phyloP scores from a whole-genome alignment of 2,797 vertebrate species.

The Buphagus erythrorhynchus region DNA sequence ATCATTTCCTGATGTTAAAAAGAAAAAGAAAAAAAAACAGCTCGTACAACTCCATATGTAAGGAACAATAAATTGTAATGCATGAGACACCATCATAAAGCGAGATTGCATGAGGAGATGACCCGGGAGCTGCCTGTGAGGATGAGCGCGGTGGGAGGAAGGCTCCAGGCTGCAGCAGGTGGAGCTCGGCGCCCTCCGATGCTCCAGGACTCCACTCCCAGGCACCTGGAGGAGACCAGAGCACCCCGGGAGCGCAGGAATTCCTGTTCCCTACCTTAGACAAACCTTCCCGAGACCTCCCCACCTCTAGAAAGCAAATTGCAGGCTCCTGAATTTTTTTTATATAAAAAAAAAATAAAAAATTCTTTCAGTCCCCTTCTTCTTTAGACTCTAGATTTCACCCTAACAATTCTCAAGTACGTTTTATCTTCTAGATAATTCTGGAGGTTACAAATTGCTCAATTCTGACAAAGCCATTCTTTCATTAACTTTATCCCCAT shows the following conservation, averaged over 20 bases:
- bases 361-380: fast-evolving
- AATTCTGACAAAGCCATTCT: not conserved
- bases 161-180: conserved; percentile 25
- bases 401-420: not conserved
- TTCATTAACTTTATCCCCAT: not conserved
- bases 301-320: not conserved
- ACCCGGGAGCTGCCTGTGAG: not conserved
- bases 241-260: not conserved
- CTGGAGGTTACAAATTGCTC: not conserved
- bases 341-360: not conserved
- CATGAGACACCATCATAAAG: not conserved
- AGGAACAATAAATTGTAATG: not conserved
- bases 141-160: no score
- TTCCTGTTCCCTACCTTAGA: not conserved
- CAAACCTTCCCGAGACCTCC: not conserved
- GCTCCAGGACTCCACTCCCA: fast-evolving
- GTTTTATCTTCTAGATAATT: not conserved
- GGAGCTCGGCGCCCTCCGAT: conserved; percentile 15
- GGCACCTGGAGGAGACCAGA: fast-evolving
- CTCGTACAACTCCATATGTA: not conserved
- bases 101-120: not conserved
- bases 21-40: not conserved
- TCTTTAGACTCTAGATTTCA: not conserved
- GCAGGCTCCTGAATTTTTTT: not conserved
- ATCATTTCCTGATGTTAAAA: conserved; percentile 9